These are phyloP conservation scores for Stichodactyla mertensii DNA, from an alignment of 64 coral and sea anemone genomes.

Conservation along the genomic window DNA sequence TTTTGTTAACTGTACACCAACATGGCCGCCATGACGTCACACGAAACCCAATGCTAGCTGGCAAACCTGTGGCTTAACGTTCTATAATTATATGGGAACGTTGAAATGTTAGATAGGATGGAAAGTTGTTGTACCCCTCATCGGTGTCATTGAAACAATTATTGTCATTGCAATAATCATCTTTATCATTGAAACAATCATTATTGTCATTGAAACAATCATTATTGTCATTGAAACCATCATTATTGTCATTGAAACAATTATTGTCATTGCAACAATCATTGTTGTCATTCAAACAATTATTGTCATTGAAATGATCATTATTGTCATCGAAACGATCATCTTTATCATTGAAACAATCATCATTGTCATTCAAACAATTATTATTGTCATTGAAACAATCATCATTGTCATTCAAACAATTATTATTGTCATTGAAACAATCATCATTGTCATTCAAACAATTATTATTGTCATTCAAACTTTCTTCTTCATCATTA, in stretches of 20 bases:
- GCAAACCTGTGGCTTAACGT: too few relatives aligned
- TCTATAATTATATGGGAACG: too few relatives aligned
- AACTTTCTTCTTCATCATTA: too few relatives aligned
- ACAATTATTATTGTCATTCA: too few relatives aligned
- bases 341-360: neutral
- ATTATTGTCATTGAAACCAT: neutral
- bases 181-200: neutral
- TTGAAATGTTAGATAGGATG: too few relatives aligned
- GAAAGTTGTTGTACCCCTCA: neutral
- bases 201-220: neutral
- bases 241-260: neutral
- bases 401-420: neutral
- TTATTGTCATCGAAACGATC: neutral
- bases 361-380: neutral
- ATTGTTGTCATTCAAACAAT: neutral
- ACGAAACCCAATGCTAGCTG: too few relatives aligned
- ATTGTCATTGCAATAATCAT: too few relatives aligned
- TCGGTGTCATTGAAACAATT: neutral
- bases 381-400: neutral
- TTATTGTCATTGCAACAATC: too few relatives aligned
- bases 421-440: too few relatives aligned
- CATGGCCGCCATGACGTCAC: too few relatives aligned
- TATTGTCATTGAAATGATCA: neutral
- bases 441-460: too few relatives aligned
- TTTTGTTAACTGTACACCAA: too few relatives aligned